Evolutionary conservation across 1,140 invertebrate species (phyloP), one percentile per base, ranked within the genome.

Genomic region (Ganaspis sp.): DNA sequence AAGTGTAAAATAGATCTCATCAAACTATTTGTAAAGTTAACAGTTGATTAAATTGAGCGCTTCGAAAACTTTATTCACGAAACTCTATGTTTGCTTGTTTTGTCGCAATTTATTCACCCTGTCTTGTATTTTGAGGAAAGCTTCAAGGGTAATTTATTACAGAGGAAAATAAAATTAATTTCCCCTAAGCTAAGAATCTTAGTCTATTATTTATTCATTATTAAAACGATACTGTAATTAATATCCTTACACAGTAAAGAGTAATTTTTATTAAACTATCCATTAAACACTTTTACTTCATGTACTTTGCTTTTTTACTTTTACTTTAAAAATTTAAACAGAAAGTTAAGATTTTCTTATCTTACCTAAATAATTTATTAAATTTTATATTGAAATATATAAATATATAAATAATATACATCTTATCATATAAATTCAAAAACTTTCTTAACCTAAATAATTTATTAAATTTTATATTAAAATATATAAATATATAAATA

Each of bases 51-150:
- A 49, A 49, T 49, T 49, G 17, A 49, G 17, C 15, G 45, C 15
- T 15, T 49, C 45, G n/a, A 49, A 49, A 49, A 49, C 45, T 49
- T 49, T 17, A 49, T 49, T 49, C 45, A 49, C 45, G 8, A 49
- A 49, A 49, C 45, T 49, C 42, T 12, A 49, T n/a, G 45, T 49
- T n/a, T 49, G 45, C 45, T n/a, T 49, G 45, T n/a, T 49, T n/a
- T 49, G 45, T 49, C 45, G 45, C n/a, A 49, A 49, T 49, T 49
- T 49, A 49, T 49, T 49, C 45, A 49, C 15, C 45, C 45, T 49
- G 45, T n/a, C 45, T 49, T 49, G 45, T 49, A 49, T 49, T 49
- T 49, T 49, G n/a, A 49, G 45, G 12, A n/a, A 49, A 49, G 6
- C 45, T 17, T 5, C 45, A 17, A 49, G 45, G 17, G 45, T n/a